Conservation (phyloP, 2,797 vertebrate species). For the Manis javanica region DNA sequence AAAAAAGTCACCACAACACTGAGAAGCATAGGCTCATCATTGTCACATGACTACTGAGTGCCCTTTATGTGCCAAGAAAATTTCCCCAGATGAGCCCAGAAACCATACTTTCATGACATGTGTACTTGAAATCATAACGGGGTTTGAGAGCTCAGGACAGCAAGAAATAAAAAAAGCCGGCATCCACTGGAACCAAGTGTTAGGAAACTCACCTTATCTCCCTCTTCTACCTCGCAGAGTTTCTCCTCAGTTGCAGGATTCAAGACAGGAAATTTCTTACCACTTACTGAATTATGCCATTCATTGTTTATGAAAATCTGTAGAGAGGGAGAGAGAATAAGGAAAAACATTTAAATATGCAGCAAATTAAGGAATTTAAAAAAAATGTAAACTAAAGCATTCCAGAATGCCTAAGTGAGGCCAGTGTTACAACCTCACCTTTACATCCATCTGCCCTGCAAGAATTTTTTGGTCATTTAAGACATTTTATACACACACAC, state of each 20-base stretch:
- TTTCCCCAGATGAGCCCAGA: not conserved
- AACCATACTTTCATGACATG: not conserved
- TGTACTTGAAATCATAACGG: not conserved
- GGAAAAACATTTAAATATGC: not conserved
- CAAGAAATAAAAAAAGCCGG: not conserved
- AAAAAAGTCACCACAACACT: not conserved
- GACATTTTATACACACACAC: not conserved
- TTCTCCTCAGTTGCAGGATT: constrained; percentile 92
- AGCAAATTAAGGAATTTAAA: not conserved
- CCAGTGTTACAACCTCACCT: not conserved
- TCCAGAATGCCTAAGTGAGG: not conserved
- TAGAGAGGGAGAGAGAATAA: constrained; percentile 44
- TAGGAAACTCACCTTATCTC: constrained; percentile 87
- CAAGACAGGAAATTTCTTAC: constrained; percentile 90
- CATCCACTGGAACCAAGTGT: not conserved
- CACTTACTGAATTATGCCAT: constrained; percentile 90
- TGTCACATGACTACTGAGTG: too few species aligned
- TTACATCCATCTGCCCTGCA: not conserved
- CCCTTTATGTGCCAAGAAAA: not conserved
- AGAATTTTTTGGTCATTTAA: not conserved
- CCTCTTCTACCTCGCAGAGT: constrained; percentile 93
- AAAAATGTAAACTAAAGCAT: not conserved
- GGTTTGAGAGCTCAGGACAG: not conserved
- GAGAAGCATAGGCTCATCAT: not conserved
- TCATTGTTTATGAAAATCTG: constrained; percentile 95